Conservation (phyloP, 2,113 vertebrate species). For the Apeltes quadracus region DNA sequence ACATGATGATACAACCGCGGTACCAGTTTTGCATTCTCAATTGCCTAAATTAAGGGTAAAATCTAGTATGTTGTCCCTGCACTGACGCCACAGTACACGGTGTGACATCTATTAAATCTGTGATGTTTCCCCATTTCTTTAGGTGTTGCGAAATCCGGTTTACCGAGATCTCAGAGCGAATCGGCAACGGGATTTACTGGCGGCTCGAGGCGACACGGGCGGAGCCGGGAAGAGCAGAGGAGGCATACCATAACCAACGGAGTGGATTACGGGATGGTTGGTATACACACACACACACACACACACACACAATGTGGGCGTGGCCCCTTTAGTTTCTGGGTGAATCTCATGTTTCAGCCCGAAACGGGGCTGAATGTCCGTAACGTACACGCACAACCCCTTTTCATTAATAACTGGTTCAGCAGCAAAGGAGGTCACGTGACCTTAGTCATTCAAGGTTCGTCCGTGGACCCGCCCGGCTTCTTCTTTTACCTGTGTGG, state of each 20-base stretch:
- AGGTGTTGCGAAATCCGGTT: slow-evolving; percentile 73
- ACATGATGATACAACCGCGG: neutral
- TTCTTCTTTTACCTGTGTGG: neutral
- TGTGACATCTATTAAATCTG: neutral
- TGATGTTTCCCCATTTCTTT: slow-evolving; percentile 34
- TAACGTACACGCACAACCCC: neutral
- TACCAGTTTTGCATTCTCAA: neutral
- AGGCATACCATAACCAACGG: slow-evolving; percentile 94
- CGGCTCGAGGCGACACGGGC: slow-evolving; percentile 73
- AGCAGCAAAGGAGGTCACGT: neutral
- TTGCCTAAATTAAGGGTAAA: neutral
- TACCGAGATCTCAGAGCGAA: slow-evolving; percentile 82
- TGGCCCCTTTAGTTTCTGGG: too few relatives aligned
- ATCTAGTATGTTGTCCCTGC: neutral
- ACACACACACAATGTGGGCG: neutral
- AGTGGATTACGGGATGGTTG: slow-evolving; percentile 92
- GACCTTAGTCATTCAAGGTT: neutral
- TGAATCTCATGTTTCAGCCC: neutral
- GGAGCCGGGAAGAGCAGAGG: slow-evolving; percentile 84
- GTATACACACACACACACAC: slow-evolving; percentile 64
- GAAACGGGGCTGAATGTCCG: neutral
- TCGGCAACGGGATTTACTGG: slow-evolving; percentile 70
- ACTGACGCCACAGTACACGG: neutral
- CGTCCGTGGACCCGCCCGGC: neutral
- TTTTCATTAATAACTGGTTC: neutral